phyloP scores from a whole-genome alignment of 2,113 vertebrate species.

The Nesoenas mayeri region DNA sequence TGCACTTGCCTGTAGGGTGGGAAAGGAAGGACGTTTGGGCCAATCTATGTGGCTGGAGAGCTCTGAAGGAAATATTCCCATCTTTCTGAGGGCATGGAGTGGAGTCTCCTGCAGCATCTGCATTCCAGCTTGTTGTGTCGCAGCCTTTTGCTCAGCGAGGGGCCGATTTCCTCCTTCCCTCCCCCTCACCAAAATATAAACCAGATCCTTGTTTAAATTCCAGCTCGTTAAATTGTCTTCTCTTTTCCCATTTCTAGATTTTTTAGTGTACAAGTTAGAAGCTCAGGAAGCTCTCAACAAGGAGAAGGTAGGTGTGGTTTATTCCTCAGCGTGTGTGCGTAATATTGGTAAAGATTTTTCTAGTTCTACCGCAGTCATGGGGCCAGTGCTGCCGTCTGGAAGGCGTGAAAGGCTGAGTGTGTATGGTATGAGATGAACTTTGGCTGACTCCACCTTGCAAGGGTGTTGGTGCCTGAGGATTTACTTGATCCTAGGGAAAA shows the following conservation, averaged over 20 bases:
- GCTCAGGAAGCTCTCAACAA: conserved; percentile 78
- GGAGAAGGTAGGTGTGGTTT: conserved; percentile 69
- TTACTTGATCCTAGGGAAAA: neutral
- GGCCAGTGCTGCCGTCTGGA: neutral
- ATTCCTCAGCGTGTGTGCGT: neutral
- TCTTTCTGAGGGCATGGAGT: neutral
- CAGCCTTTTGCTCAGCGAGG: neutral
- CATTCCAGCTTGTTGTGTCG: neutral
- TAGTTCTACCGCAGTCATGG: rapidly evolving
- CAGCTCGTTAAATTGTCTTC: neutral
- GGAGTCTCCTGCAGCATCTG: neutral
- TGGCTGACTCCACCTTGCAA: neutral
- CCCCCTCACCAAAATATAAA: neutral
- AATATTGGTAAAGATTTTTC: too few species aligned
- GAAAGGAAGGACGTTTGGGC: neutral
- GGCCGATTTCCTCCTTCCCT: neutral
- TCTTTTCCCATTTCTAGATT: conserved; percentile 53
- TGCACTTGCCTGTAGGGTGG: neutral
- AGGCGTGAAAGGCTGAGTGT: neutral
- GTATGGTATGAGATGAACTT: neutral
- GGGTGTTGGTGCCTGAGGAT: neutral
- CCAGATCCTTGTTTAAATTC: neutral
- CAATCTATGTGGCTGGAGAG: neutral
- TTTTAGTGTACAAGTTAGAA: conserved; percentile 77
- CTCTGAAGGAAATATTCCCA: neutral